phyloP scores from a whole-genome alignment of 2,113 vertebrate genomes.

The Mustelus asterias region DNA sequence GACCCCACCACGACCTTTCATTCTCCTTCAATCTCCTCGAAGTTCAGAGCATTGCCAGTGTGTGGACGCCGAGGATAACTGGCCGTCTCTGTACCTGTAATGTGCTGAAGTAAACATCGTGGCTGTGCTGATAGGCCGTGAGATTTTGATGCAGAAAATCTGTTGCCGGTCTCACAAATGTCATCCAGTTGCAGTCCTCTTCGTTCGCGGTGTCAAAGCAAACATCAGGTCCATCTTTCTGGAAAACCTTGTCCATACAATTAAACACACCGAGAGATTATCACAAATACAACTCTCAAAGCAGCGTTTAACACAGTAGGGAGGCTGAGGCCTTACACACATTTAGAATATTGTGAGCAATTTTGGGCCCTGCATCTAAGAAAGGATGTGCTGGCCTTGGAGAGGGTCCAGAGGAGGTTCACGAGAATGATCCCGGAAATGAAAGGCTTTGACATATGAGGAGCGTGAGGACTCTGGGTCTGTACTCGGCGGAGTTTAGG shows the following conservation, averaged over 20 bases:
- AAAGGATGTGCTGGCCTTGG: too few relatives aligned
- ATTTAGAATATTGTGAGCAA: too few relatives aligned
- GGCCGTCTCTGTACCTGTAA: constrained; percentile 57
- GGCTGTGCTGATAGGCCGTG: constrained; percentile 86
- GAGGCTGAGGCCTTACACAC: neutral
- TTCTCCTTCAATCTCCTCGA: neutral
- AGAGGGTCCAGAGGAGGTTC: too few relatives aligned
- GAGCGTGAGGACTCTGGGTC: too few relatives aligned
- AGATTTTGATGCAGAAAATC: constrained; percentile 85
- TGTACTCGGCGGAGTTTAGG: too few relatives aligned
- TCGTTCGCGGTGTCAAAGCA: constrained; percentile 85
- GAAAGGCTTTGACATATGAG: too few relatives aligned
- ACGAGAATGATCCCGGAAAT: too few relatives aligned
- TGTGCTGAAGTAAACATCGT: constrained; percentile 92
- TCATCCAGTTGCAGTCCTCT: constrained; percentile 99
- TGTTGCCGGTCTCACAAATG: constrained; percentile 83
- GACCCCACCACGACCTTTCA: neutral
- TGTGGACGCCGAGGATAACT: neutral
- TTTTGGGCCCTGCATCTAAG: too few relatives aligned
- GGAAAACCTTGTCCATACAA: constrained; percentile 71
- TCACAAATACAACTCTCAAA: neutral
- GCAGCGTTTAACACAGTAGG: neutral
- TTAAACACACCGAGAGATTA: neutral
- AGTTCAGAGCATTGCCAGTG: neutral
- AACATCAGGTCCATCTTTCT: constrained; percentile 69